These are phyloP conservation scores for Oriolus oriolus DNA, from an alignment of 2,113 vertebrate species.

Conservation along the genomic window DNA sequence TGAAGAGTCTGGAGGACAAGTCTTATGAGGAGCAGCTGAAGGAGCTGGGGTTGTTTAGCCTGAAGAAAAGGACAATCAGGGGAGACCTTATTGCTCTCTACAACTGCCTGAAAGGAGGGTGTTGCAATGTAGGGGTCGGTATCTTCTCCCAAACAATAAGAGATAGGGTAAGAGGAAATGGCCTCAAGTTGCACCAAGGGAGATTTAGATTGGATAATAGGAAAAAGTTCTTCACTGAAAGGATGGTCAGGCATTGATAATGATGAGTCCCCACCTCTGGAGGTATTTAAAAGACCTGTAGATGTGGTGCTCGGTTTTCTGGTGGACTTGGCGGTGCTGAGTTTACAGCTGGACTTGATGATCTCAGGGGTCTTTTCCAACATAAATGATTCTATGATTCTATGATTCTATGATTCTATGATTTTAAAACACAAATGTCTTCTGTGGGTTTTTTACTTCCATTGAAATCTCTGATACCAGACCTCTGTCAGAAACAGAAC, in stretches of 20 bases:
- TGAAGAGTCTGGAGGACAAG: neutral
- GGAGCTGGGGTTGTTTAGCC: rapidly evolving
- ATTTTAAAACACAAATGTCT: neutral
- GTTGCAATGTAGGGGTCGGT: rapidly evolving
- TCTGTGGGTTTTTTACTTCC: neutral
- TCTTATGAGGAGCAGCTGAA: rapidly evolving
- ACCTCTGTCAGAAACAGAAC: neutral
- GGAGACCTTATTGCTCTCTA: rapidly evolving
- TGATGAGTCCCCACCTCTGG: neutral
- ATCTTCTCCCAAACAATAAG: neutral
- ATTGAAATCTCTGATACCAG: neutral
- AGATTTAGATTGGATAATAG: neutral
- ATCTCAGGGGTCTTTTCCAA: neutral
- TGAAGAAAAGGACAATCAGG: neutral
- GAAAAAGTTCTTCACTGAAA: neutral
- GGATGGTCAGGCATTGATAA: neutral
- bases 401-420: neutral
- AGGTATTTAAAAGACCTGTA: rapidly evolving
- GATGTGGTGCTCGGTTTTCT: neutral
- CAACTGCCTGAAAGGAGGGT: neutral
- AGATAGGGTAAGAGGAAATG: neutral
- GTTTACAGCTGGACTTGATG: rapidly evolving
- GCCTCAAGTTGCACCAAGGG: neutral
- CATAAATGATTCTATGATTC: neutral
- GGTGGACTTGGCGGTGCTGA: neutral